Conservation (phyloP, 2,113 vertebrate species). For the Lepus americanus region DNA sequence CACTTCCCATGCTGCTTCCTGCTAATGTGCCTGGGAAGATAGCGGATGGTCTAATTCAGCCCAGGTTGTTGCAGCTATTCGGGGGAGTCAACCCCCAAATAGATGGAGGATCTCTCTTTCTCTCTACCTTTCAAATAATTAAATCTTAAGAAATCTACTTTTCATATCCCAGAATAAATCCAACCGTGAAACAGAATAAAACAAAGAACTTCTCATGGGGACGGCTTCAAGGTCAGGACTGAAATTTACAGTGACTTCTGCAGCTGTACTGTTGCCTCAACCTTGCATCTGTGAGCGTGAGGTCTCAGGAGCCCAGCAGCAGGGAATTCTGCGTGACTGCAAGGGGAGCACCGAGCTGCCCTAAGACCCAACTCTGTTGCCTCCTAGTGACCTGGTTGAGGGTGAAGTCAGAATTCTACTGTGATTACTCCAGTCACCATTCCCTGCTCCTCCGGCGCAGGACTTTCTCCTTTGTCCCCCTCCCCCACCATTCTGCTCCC, state of each 20-base stretch:
- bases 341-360: background rate
- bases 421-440: background rate
- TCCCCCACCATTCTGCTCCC: background rate
- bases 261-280: background rate
- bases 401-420: slow-evolving; percentile 34
- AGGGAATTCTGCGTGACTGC: too few species aligned
- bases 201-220: background rate
- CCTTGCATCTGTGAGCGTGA: background rate
- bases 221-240: background rate
- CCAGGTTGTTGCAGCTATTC: too few species aligned
- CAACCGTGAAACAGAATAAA: background rate
- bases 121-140: too few species aligned
- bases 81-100: too few species aligned
- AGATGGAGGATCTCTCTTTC: too few species aligned
- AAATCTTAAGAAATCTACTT: background rate
- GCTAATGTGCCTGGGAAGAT: too few species aligned
- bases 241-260: background rate
- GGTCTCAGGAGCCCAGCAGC: background rate
- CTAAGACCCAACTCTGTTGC: background rate
- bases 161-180: background rate
- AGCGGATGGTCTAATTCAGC: too few species aligned
- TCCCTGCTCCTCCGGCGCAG: background rate
- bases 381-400: slow-evolving; percentile 10
- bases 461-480: slow-evolving; percentile 24
- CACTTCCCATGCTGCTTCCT: too few species aligned